A percentile compares a stretch with the other conserved stretches of the same genome.
phyloP scores from a whole-genome alignment of 2,797 vertebrate species.

The Sardinella longiceps region DNA sequence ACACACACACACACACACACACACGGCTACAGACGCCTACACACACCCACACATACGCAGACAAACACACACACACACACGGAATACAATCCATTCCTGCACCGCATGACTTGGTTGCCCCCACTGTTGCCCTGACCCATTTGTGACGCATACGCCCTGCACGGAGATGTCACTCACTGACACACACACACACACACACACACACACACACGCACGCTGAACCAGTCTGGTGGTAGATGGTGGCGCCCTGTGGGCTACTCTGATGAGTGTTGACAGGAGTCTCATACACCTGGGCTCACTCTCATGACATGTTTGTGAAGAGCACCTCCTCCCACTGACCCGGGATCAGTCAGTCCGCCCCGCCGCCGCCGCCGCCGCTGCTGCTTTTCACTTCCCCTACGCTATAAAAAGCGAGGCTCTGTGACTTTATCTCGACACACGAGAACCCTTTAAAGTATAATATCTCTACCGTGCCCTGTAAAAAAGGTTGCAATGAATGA shows the following conservation, averaged over 20 bases:
- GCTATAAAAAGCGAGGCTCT: not conserved
- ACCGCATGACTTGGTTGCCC: conserved; percentile 18
- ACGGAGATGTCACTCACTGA: conserved; percentile 19
- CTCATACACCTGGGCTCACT: conserved; percentile 10
- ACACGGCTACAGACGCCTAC: not conserved
- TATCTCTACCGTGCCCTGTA: not conserved
- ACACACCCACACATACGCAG: not conserved
- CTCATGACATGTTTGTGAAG: conserved; percentile 15
- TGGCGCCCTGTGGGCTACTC: conserved; percentile 2
- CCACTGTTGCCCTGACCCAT: conserved; percentile 21
- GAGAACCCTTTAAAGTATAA: not conserved
- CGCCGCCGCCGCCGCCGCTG: no score
- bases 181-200: conserved; percentile 15
- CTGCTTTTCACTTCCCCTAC: not conserved
- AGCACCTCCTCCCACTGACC: conserved; percentile 8
- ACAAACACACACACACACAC: not conserved
- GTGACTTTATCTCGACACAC: not conserved
- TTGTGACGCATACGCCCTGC: not conserved
- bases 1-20: not conserved
- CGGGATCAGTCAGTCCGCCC: not conserved
- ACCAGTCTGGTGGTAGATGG: conserved; percentile 3
- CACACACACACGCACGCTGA: not conserved
- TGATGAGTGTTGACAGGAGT: conserved; percentile 23
- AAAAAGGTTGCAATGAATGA: not conserved
- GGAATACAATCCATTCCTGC: not conserved